Evolutionary conservation across 2,888 invertebrate species (phyloP), one percentile per base, ranked within the genome.

Genomic region (Pyrrhosoma nymphula): DNA sequence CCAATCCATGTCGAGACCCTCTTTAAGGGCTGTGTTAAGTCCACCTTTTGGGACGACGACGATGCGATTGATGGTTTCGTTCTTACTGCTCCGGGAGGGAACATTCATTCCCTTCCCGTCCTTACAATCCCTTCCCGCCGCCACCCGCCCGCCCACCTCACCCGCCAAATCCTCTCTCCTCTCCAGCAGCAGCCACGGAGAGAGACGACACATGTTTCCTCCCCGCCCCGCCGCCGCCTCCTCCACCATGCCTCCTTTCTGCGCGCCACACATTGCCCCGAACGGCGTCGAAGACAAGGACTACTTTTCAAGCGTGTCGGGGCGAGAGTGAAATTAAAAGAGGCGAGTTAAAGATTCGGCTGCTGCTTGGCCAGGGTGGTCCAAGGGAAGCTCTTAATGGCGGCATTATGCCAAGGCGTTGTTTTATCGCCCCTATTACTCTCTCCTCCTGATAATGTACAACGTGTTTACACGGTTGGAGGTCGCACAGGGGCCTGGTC

Each of bases 1-100:
- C 82, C 82, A 82, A 82, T 82, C 82, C 82, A 82, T 82, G 82
- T 82, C 82, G 82, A 60, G 60, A 82, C 82, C 82, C 82, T 82
- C 82, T 82, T 60, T 82, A 82, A 82, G 82, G 82, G 82, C 82
- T 35, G 35, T 82, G 82, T 82, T 82, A 82, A 82, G 82, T 82
- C 35, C 82, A 82, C 82, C 82, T 82, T 82, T 82, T 35, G 82
- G 82, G n/a, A 35, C 30, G 82, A 75, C 75, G 75, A 82, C 82
- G 47, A 47, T 47, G 82, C 26, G 82, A 82, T 82, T 82, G 82
- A 82, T 82, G 82, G 82, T 82, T 82, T 82, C 82, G 35, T 82
- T 82, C 82, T 35, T 35, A 82, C 60, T 60, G 60, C 60, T 60
- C 60, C 16, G 69, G 69, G 69, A 69, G 82, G 82, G 26, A 47